Conservation (phyloP, 2,113 vertebrate genomes). For the Eulacestoma nigropectus region DNA sequence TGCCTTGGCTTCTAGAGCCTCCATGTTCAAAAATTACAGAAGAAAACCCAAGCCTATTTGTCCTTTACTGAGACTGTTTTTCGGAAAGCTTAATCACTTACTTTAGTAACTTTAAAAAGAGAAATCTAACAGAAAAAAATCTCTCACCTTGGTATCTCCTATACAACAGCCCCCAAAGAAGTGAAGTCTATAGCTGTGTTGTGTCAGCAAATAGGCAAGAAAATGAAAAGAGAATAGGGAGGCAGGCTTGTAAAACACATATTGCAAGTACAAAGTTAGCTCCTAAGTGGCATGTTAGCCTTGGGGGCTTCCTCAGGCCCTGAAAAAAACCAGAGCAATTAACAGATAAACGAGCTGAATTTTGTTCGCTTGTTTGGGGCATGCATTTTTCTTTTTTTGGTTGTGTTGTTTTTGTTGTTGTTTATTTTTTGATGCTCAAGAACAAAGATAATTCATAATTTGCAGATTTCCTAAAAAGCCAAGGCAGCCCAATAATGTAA, state of each 20-base stretch:
- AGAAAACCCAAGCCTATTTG: background rate
- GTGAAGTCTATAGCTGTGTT: background rate
- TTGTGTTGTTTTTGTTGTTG: background rate
- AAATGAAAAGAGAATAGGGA: background rate
- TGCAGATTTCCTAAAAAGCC: slow-evolving; percentile 41
- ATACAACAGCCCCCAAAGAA: background rate
- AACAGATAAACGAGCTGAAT: slow-evolving; percentile 2
- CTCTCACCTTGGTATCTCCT: background rate
- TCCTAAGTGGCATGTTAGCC: background rate
- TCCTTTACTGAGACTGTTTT: background rate
- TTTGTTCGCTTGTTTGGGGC: background rate
- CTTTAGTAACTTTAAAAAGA: background rate
- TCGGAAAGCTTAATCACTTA: background rate
- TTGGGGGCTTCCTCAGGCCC: background rate
- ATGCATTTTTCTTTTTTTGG: background rate
- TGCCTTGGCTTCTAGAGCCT: background rate
- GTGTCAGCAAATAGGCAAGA: background rate
- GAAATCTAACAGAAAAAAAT: background rate
- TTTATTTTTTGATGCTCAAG: background rate
- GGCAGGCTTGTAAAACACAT: background rate
- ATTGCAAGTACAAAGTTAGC: background rate
- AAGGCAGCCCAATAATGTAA: slow-evolving; percentile 15
- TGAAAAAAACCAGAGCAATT: slow-evolving; percentile 11
- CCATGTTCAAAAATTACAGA: background rate
- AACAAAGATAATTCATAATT: slow-evolving; percentile 1